phyloP scores from a whole-genome alignment of 2,797 vertebrate species.

The Macropus fuliginosus region DNA sequence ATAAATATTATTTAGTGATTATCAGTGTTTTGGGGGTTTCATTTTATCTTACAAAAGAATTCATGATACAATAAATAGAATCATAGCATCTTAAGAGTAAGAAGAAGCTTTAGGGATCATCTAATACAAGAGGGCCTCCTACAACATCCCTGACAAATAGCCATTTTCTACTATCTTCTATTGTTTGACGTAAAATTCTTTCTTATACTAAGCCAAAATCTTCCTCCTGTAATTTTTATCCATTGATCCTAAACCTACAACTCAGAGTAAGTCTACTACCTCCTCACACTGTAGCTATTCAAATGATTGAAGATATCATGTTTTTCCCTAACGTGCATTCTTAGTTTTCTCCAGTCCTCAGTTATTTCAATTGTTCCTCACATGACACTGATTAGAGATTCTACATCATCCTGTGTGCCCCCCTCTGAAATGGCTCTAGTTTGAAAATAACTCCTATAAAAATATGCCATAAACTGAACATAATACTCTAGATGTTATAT shows the following conservation, averaged over 20 bases:
- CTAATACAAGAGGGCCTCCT: not conserved
- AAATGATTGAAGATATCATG: not conserved
- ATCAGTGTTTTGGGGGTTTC: not conserved
- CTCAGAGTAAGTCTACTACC: not conserved
- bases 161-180: not conserved
- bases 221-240: not conserved
- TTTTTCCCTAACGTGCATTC: not conserved
- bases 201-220: constrained; percentile 17
- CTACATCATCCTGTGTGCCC: not conserved
- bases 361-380: not conserved
- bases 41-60: not conserved
- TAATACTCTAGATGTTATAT: not conserved
- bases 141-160: not conserved
- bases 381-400: not conserved
- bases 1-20: not conserved
- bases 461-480: not conserved
- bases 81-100: not conserved
- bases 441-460: not conserved
- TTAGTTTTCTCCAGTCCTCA: not conserved
- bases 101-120: not conserved
- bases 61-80: not conserved
- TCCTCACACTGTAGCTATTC: not conserved
- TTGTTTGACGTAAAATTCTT: constrained; percentile 17
- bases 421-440: not conserved
- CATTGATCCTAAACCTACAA: not conserved